A percentile compares a stretch with the other conserved stretches of the same genome.
Evolutionary conservation across 1,140 invertebrate genomes (phyloP).

Genomic region (Trachymyrmex septentrionalis): DNA sequence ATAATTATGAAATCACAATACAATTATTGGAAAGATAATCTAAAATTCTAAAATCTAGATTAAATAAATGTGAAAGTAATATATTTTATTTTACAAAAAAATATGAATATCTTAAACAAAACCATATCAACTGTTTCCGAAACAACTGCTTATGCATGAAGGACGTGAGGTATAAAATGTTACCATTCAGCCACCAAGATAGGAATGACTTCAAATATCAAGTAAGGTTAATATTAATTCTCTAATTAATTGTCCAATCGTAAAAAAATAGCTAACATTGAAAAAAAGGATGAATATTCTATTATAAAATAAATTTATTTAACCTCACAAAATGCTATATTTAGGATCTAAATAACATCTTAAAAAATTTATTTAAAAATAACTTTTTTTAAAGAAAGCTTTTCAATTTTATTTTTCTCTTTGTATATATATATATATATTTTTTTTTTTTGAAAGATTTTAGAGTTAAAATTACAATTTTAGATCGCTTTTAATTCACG

Average conservation of each 20-base stretch:
- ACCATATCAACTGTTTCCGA: neutral
- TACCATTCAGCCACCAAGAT: neutral
- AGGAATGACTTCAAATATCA: constrained; percentile 11
- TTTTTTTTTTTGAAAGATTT: neutral
- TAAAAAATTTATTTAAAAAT: neutral
- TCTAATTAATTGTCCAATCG: neutral
- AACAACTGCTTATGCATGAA: neutral
- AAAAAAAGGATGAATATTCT: too few relatives aligned
- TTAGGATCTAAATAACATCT: neutral
- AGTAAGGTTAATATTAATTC: constrained; percentile 30
- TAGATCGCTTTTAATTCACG: neutral
- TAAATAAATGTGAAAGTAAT: neutral
- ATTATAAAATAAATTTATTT: constrained; percentile 3
- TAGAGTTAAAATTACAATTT: neutral
- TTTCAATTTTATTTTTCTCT: neutral
- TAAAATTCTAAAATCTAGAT: too few relatives aligned
- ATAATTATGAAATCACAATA: neutral
- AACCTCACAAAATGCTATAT: constrained; percentile 10
- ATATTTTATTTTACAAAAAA: neutral
- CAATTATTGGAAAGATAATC: neutral
- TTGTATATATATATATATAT: neutral
- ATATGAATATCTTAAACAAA: constrained; percentile 16
- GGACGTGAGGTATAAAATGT: neutral
- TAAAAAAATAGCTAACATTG: neutral
- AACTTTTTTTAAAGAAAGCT: neutral